Percentiles rank a stretch among this genome's conserved stretches.
phyloP scores from a whole-genome alignment of 2,113 vertebrate species.

The Microcebus lehilahytsara region DNA sequence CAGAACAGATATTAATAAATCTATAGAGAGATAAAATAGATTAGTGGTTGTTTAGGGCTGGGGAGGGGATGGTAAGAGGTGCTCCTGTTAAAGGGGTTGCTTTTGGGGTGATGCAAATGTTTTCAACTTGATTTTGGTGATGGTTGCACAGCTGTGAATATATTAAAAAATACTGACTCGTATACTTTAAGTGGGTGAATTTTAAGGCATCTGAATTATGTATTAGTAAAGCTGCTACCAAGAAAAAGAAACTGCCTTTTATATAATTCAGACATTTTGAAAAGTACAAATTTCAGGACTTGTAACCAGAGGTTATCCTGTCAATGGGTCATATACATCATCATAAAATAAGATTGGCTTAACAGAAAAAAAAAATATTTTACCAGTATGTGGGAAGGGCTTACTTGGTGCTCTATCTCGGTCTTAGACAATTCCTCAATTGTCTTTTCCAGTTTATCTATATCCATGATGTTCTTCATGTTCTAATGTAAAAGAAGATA shows the following conservation, averaged over 20 bases:
- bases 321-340: background rate
- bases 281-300: background rate
- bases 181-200: background rate
- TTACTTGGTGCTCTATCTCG: constrained; percentile 89
- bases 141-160: background rate
- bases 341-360: background rate
- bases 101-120: background rate
- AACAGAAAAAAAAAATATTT: constrained; percentile 35
- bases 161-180: background rate
- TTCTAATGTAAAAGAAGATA: constrained; percentile 83
- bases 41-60: background rate
- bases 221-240: background rate
- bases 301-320: background rate
- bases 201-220: background rate
- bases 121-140: background rate
- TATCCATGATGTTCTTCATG: constrained; percentile 87
- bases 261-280: background rate
- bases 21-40: background rate
- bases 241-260: background rate
- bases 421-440: constrained; percentile 87
- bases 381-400: constrained; percentile 30
- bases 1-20: background rate
- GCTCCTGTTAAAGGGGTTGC: background rate
- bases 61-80: background rate
- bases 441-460: constrained; percentile 88